Conservation (phyloP, 2,113 vertebrate species). For the Percina caprodes region DNA sequence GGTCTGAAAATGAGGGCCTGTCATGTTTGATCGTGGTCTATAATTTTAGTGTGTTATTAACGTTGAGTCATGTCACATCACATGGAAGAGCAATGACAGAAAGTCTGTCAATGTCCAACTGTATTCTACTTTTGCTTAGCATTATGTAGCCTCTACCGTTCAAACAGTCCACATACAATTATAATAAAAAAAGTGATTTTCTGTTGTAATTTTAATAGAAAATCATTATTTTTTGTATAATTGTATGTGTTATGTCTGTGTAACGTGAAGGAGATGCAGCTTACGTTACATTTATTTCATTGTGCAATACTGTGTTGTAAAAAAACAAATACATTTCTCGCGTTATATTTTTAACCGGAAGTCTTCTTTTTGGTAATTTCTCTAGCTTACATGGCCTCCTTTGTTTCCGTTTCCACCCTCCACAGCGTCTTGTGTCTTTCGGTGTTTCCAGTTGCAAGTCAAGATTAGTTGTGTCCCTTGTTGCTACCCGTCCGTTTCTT, state of each 20-base stretch:
- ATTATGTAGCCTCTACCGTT: neutral
- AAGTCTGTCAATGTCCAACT: neutral
- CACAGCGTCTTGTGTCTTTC: too few species aligned
- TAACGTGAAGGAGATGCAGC: neutral
- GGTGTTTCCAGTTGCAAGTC: neutral
- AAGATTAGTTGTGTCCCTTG: slow-evolving; percentile 63
- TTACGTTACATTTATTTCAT: neutral
- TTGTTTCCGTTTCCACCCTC: slow-evolving; percentile 16
- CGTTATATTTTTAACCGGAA: slow-evolving; percentile 14
- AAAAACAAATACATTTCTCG: neutral
- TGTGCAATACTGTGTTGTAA: neutral
- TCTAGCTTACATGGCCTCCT: neutral
- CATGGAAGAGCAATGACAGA: neutral
- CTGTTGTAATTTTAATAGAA: neutral
- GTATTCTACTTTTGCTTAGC: neutral
- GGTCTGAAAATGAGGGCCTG: slow-evolving; percentile 1
- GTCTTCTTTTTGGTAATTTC: neutral
- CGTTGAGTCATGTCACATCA: neutral
- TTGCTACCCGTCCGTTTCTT: slow-evolving; percentile 68
- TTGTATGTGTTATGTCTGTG: neutral
- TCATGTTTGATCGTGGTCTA: neutral
- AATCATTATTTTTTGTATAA: neutral
- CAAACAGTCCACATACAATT: neutral
- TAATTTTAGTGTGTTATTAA: neutral
- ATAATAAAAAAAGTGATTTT: neutral